These are phyloP conservation scores for Phrynocephalus forsythii DNA, from an alignment of 2,797 vertebrate species.

Conservation along the genomic window DNA sequence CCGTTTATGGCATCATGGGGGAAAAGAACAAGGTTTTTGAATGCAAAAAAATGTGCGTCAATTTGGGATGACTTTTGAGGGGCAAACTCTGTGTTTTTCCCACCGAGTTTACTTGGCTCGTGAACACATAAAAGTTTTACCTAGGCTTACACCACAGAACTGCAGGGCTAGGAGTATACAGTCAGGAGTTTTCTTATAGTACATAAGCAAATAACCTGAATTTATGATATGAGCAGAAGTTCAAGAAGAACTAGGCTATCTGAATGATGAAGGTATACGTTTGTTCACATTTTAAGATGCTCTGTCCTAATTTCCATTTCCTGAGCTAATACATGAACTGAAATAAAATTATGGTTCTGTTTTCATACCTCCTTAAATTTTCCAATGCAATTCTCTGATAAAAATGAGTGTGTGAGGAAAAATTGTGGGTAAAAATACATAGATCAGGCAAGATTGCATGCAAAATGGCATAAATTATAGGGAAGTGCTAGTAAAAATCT, in stretches of 20 bases:
- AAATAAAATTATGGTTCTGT: background rate
- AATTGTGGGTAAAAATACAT: background rate
- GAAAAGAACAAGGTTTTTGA: constrained; percentile 21
- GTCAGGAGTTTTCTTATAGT: background rate
- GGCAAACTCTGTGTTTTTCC: background rate
- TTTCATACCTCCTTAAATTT: background rate
- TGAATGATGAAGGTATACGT: background rate
- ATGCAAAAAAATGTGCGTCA: constrained; percentile 23
- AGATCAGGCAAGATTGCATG: background rate
- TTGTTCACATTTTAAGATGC: background rate
- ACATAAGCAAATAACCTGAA: background rate
- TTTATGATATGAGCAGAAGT: background rate
- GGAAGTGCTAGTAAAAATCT: background rate
- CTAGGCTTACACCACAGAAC: constrained; percentile 9
- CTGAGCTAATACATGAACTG: background rate
- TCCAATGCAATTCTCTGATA: background rate
- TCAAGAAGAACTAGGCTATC: background rate
- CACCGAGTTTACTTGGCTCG: constrained; percentile 9
- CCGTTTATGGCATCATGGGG: constrained; percentile 38
- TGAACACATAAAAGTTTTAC: constrained; percentile 6
- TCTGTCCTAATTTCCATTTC: background rate
- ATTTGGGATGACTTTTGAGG: background rate
- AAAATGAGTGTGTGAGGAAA: background rate
- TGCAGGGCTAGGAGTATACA: background rate
- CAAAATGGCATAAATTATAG: background rate